Conservation (phyloP, 1,140 invertebrate species). For the Stegodyphus dumicola region DNA sequence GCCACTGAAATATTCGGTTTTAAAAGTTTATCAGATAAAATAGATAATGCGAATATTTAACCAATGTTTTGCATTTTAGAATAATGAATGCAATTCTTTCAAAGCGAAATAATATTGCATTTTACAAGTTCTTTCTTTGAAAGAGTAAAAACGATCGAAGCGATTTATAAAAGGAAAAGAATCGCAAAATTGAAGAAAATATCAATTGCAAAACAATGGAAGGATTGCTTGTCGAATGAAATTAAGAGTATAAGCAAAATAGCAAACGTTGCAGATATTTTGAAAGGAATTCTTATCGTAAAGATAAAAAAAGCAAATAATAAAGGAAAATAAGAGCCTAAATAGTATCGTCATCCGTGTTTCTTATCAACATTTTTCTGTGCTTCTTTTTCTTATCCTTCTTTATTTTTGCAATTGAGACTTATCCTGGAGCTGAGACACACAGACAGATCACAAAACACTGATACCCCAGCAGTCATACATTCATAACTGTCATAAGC, state of each 20-base stretch:
- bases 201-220: conserved; percentile 1
- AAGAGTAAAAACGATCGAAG: too few species aligned
- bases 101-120: too few species aligned
- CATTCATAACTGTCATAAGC: conserved; percentile 58
- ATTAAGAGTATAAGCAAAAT: neutral
- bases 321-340: conserved; percentile 13
- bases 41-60: too few species aligned
- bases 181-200: neutral
- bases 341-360: conserved; percentile 8
- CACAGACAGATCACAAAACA: conserved; percentile 44
- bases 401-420: conserved; percentile 2
- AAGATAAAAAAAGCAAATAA: neutral
- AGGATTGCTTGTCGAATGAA: neutral
- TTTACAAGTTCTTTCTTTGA: too few species aligned
- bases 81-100: too few species aligned
- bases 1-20: too few species aligned
- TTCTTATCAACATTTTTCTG: conserved; percentile 6
- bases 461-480: conserved; percentile 49
- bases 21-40: too few species aligned
- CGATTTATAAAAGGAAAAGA: too few species aligned
- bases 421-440: neutral
- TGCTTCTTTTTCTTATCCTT: neutral
- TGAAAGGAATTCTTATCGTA: neutral
- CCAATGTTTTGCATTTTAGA: too few species aligned
- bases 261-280: neutral